Evolutionary conservation across 2,797 vertebrate species (phyloP), one percentile per base, ranked within the genome.

Genomic region (Gymnoscopelus braueri): DNA sequence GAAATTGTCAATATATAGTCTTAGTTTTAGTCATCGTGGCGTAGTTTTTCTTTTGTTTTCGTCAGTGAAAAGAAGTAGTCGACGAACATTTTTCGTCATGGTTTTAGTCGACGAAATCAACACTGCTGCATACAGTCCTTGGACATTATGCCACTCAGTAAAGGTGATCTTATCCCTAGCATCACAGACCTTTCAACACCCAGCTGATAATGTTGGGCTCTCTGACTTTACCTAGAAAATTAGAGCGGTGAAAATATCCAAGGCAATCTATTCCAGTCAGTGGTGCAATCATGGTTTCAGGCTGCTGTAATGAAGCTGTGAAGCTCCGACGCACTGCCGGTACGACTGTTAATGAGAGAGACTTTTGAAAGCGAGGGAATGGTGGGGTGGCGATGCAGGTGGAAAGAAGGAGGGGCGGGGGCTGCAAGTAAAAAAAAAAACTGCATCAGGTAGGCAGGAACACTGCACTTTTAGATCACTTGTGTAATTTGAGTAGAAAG

Each of bases 401-500:
- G 32, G 69, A 73, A 60, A 61, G 49, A 77, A 44, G 53, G 70
- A 49, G 67, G 48, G 63, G 12, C 60, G 49, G 71, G 57, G 29
- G 49, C 63, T 48, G 61, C 59, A 63, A 44, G 66, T 59, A 19
- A 14, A 70, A 75, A 63, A 63, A 72, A 63, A 23, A 13, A 61
- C 72, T 82, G 66, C 79, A 86, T 65, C 86, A 94, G 89, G 87
- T 94, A 94, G 91, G 86, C 86, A 94, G 91, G 86, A 85, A 83
- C 75, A 85, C 91, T 79, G 82, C 68, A 65, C 6, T 85, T 90
- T 93, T 93, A 92, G 90, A 95, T 95, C 94, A 92, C 94, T 93
- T 93, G 93, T 92, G 92, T 95, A 95, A 96, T 96, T 94, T 94
- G 93, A 96, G 92, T 91, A 91, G 94, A 93, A 94, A 93, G 91